Conservation (phyloP, 2,113 vertebrate genomes). For the Pleuronectes platessa region DNA sequence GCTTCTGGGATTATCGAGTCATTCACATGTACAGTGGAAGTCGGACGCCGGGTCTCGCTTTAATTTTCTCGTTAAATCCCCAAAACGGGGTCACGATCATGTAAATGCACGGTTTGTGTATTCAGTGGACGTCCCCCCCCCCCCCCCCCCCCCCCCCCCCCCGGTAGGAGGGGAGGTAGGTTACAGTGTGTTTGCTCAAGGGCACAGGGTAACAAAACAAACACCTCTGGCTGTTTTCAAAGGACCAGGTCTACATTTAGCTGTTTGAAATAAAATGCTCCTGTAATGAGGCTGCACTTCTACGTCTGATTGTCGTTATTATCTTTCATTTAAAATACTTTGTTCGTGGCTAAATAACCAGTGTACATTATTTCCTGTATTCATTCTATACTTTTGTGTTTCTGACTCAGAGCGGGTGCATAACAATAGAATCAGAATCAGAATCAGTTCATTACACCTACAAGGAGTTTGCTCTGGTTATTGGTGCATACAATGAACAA, state of each 20-base stretch:
- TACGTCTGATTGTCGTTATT: neutral
- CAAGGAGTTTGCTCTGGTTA: too few species aligned
- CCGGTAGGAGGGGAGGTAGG: neutral
- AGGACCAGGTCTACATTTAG: slow-evolving; percentile 24
- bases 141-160: neutral
- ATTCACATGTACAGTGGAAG: slow-evolving; percentile 33
- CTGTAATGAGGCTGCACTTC: slow-evolving; percentile 11
- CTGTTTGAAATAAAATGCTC: neutral
- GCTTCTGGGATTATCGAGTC: slow-evolving; percentile 54
- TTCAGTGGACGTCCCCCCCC: slow-evolving; percentile 8
- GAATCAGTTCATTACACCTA: too few species aligned
- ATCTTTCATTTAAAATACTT: too few species aligned
- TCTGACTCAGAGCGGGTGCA: slow-evolving; percentile 1
- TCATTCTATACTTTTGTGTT: too few species aligned
- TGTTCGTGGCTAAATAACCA: too few species aligned
- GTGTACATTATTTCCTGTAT: too few species aligned
- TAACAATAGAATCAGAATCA: neutral
- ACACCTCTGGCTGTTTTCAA: slow-evolving; percentile 6
- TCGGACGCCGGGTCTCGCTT: slow-evolving; percentile 18
- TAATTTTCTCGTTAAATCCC: slow-evolving; percentile 42
- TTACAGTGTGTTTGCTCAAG: slow-evolving; percentile 41
- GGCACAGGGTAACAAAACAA: slow-evolving; percentile 14
- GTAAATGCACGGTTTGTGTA: slow-evolving; percentile 38
- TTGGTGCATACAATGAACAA: too few species aligned
- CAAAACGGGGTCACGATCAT: slow-evolving; percentile 23